Evolutionary conservation across 2,888 invertebrate species (phyloP).

Genomic region (Poecilus cupreus): DNA sequence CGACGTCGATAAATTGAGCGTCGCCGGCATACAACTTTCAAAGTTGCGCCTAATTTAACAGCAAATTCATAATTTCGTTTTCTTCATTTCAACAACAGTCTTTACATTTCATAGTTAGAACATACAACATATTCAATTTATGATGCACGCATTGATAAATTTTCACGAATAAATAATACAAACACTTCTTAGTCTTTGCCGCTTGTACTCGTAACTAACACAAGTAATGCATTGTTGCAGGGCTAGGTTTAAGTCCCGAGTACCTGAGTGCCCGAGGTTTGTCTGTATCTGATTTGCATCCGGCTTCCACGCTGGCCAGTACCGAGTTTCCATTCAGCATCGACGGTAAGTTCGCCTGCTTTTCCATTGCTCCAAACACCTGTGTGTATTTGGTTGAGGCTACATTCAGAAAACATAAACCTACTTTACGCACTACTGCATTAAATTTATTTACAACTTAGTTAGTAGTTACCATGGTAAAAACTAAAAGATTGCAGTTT

Average conservation of each 20-base stretch:
- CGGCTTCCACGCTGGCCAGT: conserved; percentile 84
- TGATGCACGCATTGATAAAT: too few species aligned
- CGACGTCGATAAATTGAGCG: conserved; percentile 44
- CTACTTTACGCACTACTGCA: too few species aligned
- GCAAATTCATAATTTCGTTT: conserved; percentile 32
- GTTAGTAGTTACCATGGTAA: too few species aligned
- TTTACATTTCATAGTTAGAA: not conserved
- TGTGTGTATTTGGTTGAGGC: conserved; percentile 70
- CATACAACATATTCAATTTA: too few species aligned
- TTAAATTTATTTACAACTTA: too few species aligned
- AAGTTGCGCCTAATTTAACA: conserved; percentile 32
- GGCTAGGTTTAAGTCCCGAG: conserved; percentile 78
- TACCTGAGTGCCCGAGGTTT: conserved; percentile 76
- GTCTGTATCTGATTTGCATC: conserved; percentile 76
- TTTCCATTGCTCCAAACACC: conserved; percentile 1
- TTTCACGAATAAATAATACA: too few species aligned
- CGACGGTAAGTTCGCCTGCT: conserved; percentile 80
- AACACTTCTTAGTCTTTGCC: too few species aligned
- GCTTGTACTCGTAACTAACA: too few species aligned
- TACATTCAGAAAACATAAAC: conserved; percentile 66
- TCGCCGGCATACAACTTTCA: conserved; percentile 30
- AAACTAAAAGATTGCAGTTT: too few species aligned
- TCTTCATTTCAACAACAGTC: conserved; percentile 8
- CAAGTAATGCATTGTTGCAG: conserved; percentile 72
- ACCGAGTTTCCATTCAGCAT: conserved; percentile 93